A percentile compares a stretch with the other conserved stretches of the same genome.
phyloP scores from a whole-genome alignment of 2,113 vertebrate species.

The Trochalopteron elliotii region DNA sequence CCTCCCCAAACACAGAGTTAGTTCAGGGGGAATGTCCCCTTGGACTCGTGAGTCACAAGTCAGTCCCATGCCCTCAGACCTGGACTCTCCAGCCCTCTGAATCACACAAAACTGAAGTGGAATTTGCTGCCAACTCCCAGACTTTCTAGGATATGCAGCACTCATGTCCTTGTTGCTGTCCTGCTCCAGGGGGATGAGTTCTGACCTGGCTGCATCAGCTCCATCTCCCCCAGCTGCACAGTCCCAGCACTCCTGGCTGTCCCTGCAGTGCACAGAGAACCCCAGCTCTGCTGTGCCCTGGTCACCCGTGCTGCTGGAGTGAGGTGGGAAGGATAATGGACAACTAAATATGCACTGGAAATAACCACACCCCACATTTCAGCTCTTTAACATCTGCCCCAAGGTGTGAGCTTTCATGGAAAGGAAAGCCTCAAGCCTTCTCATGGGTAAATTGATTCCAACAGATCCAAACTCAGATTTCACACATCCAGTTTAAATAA shows the following conservation, averaged over 20 bases:
- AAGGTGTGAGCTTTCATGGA: not conserved
- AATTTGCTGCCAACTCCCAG: not conserved
- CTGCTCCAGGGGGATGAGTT: not conserved
- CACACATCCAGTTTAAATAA: not conserved
- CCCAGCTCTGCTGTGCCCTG: not conserved
- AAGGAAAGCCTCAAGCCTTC: not conserved
- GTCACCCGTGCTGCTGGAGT: not conserved
- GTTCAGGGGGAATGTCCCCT: not conserved
- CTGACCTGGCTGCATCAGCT: not conserved
- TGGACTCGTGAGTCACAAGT: not conserved
- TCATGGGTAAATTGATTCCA: not conserved
- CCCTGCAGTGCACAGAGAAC: fast-evolving
- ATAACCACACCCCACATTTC: fast-evolving
- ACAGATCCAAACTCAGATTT: not conserved
- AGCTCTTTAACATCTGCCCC: not conserved
- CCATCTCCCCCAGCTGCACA: not conserved
- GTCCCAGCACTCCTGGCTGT: not conserved
- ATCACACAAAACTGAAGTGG: not conserved
- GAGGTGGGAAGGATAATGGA: fast-evolving
- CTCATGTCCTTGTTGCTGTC: not conserved
- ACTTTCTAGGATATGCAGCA: not conserved
- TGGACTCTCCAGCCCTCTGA: not conserved
- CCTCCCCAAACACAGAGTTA: not conserved
- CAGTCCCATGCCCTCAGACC: not conserved
- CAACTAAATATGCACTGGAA: not conserved